Conservation (phyloP, 30 jellyfish, hydroid and myxozoan species). For the Aurelia sp. region DNA sequence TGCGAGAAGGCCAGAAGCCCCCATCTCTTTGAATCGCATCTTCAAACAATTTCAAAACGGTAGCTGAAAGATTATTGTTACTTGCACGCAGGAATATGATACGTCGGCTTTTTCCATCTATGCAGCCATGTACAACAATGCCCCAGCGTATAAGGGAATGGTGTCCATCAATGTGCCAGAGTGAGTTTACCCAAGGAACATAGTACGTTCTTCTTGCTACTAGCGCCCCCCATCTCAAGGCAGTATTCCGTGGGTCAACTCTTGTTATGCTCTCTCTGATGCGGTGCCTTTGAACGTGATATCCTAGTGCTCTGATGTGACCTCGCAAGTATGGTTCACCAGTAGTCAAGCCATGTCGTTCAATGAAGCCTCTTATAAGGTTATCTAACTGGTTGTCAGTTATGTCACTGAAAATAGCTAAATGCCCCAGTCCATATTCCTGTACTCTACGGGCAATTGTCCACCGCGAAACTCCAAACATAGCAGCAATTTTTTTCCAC, state of each 20-base stretch:
- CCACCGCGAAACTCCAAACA: slow-evolving; percentile 52
- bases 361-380: neutral
- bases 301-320: slow-evolving; percentile 8
- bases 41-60: neutral
- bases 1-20: slow-evolving; percentile 3
- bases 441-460: slow-evolving; percentile 49
- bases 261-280: slow-evolving; percentile 14
- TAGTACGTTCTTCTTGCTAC: slow-evolving; percentile 14
- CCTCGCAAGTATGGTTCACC: slow-evolving; percentile 36
- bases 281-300: slow-evolving; percentile 11
- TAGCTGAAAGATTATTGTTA: slow-evolving; percentile 8
- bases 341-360: slow-evolving; percentile 40
- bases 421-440: slow-evolving; percentile 14
- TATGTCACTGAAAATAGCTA: slow-evolving; percentile 5
- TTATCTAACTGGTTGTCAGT: slow-evolving; percentile 18
- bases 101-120: slow-evolving; percentile 37
- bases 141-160: slow-evolving; percentile 59
- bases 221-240: slow-evolving; percentile 22
- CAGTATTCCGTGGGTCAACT: slow-evolving; percentile 24
- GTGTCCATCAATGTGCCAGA: slow-evolving; percentile 50
- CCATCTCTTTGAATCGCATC: neutral
- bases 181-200: slow-evolving; percentile 52
- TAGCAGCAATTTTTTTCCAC: slow-evolving; percentile 33
- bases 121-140: slow-evolving; percentile 55
- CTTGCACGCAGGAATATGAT: slow-evolving; percentile 34